phyloP scores from a whole-genome alignment of 2,113 vertebrate genomes.

The Brachypodius melanocephalos region DNA sequence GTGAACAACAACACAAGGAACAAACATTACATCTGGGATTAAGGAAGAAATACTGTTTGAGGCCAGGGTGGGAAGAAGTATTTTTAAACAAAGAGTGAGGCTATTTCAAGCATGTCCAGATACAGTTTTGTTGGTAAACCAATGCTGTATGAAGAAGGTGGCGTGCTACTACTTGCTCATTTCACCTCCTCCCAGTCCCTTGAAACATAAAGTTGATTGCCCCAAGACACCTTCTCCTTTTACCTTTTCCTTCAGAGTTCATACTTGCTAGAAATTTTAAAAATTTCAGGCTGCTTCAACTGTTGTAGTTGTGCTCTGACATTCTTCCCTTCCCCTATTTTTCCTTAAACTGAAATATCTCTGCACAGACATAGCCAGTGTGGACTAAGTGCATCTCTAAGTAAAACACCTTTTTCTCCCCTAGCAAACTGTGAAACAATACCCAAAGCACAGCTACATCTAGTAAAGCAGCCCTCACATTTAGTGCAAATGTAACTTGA shows the following conservation, averaged over 20 bases:
- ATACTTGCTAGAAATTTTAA: neutral
- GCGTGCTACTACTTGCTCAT: neutral
- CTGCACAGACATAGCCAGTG: fast-evolving
- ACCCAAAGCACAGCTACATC: neutral
- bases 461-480: neutral
- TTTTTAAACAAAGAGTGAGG: neutral
- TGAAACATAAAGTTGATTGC: neutral
- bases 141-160: neutral
- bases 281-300: neutral
- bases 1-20: neutral
- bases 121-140: neutral
- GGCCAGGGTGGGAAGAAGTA: neutral
- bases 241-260: neutral
- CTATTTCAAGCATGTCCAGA: neutral
- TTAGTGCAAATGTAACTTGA: neutral
- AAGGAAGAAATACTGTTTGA: neutral
- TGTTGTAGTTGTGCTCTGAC: neutral
- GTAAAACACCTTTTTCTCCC: neutral
- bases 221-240: neutral
- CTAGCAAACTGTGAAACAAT: neutral
- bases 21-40: neutral
- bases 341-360: neutral
- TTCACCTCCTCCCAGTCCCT: neutral
- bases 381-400: neutral
- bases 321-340: neutral